These are phyloP conservation scores for Ceyx melanurus DNA, from an alignment of 2,113 vertebrate species.

Conservation along the genomic window DNA sequence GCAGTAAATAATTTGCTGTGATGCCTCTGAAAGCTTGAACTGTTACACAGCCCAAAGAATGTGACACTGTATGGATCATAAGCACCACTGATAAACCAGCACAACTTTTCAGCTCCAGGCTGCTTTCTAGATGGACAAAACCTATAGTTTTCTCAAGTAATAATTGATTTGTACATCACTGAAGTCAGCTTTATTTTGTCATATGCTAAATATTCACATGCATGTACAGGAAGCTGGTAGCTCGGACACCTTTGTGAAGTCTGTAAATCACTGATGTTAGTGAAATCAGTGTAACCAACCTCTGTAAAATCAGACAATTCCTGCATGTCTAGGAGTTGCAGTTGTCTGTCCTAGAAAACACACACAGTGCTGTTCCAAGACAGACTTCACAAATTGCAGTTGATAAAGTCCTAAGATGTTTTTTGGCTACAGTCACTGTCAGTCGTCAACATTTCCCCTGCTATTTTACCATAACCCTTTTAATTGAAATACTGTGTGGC, in stretches of 20 bases:
- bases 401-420: not conserved
- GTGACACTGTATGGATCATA: not conserved
- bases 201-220: not conserved
- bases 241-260: not conserved
- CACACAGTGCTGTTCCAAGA: not conserved
- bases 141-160: not conserved
- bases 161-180: not conserved
- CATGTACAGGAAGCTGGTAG: not conserved
- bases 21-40: not conserved
- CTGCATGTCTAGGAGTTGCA: not conserved
- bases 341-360: not conserved
- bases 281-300: not conserved
- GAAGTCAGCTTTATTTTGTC: not conserved
- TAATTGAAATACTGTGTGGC: not conserved
- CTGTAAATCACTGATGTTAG: accelerated
- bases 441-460: not conserved
- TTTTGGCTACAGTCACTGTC: not conserved
- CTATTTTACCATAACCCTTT: not conserved
- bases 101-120: not conserved
- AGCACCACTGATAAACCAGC: not conserved
- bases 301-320: not conserved
- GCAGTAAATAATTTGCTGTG: conserved; percentile 9
- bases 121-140: conserved; percentile 7
- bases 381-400: not conserved
- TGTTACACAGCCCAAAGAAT: not conserved